These are phyloP conservation scores for Anthopleura xanthogrammica DNA, from an alignment of 92 coral and sea anemone species.

Conservation along the genomic window DNA sequence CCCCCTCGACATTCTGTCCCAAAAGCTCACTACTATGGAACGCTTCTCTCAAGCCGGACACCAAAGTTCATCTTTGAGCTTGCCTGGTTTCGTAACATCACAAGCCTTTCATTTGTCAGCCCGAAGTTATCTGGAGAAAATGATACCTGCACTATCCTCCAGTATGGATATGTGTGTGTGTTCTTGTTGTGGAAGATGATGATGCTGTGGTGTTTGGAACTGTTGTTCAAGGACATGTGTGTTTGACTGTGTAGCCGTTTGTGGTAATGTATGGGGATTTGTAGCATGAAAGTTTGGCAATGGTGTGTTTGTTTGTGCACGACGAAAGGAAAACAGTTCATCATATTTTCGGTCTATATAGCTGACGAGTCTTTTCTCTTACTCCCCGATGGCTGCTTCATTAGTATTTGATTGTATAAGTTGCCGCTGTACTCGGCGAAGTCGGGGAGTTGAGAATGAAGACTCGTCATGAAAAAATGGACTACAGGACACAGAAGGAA, in stretches of 20 bases:
- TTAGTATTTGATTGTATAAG: background rate
- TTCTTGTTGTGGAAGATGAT: background rate
- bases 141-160: background rate
- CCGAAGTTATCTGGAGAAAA: conserved; percentile 4
- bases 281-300: background rate
- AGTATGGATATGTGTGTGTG: background rate
- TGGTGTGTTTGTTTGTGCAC: background rate
- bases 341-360: background rate
- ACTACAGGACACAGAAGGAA: background rate
- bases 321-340: background rate
- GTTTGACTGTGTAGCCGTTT: background rate
- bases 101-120: background rate
- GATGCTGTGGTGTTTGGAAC: background rate
- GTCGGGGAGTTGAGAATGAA: background rate
- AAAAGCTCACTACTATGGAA: background rate
- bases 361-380: background rate
- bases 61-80: conserved; percentile 29
- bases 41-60: conserved; percentile 6
- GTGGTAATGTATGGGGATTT: background rate
- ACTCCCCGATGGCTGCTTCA: background rate
- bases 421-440: conserved; percentile 6
- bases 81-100: background rate
- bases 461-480: background rate
- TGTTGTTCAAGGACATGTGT: background rate
- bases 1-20: conserved; percentile 30